Base-by-base conservation (phyloP, 2,797 vertebrate species). In the Alosa sapidissima region DNA sequence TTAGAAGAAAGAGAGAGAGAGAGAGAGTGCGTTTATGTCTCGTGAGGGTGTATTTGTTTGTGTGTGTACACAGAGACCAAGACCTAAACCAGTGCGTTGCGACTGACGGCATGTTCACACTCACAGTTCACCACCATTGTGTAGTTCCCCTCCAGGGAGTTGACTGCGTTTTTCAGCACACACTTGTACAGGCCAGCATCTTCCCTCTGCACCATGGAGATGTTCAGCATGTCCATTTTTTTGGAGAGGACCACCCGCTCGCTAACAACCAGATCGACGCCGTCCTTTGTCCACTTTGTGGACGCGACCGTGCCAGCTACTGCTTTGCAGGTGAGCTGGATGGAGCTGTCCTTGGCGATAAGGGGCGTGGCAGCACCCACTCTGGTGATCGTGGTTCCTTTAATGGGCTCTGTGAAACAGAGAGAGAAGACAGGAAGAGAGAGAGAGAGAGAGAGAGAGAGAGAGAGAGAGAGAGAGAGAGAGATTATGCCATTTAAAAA, bases 111-210 rank as follows among this genome's bases (percentile, higher is more conserved):
- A 13, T 72, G 41, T 28, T 7, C 65, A 85, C 41, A 92, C 95
- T 94, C 85, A 96, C 95, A 94, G 92, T 89, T 87, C 72, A 96
- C 91, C 45, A 19, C 51, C 90, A 95, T 65, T 0, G 0, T 82
- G 90, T 88, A 92, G 19, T 10, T 28, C 75, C 52, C 91, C 9
- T 49, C 0, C 0, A 41, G 52, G 0, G 0, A 1, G 89, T 3
- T 92, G 88, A 94, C 83, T 0, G 82, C 49, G 88, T 94, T 95
- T 16, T 0, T 11, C n/a, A 94, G 52, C 6, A 5, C 0, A 54
- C 95, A 96, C 14, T 0, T 78, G 91, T 89, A 94, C 14, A 33
- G 45, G 0, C 93, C 94, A 10, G 87, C 89, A 86, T 96, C 94
- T 0, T 90, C 91, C 9, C 92, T 94, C 83, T 85, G 54, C 83